Evolutionary conservation across 35 echinoderm and acorn worm species (phyloP).

Genomic region (Heliocidaris erythrogramma): DNA sequence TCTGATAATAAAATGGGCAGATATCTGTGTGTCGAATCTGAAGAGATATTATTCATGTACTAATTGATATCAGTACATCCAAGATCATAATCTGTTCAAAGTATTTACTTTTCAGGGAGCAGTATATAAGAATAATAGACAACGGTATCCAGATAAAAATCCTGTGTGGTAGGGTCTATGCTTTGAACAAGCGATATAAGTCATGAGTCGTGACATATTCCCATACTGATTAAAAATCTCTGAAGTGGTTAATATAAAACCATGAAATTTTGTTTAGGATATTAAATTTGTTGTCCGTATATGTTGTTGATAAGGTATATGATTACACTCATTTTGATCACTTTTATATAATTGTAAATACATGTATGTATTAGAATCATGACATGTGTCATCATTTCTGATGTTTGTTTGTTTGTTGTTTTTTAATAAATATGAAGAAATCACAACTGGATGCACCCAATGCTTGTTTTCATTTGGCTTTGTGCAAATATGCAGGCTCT

Average conservation of each 20-base stretch:
- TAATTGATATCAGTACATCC: background rate
- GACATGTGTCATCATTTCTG: background rate
- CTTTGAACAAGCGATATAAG: background rate
- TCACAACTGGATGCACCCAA: background rate
- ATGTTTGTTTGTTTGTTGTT: too few relatives aligned
- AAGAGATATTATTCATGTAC: background rate
- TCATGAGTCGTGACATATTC: background rate
- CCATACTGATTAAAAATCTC: background rate
- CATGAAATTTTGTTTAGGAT: background rate
- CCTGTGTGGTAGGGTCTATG: background rate
- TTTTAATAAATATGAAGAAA: constrained; percentile 15
- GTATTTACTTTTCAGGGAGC: background rate
- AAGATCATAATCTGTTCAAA: background rate
- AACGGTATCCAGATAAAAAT: background rate
- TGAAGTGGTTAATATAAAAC: too few relatives aligned
- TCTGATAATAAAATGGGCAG: background rate
- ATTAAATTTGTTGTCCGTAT: too few relatives aligned
- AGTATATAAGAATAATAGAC: background rate
- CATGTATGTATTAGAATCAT: background rate
- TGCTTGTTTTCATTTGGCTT: background rate
- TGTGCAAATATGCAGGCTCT: too few relatives aligned
- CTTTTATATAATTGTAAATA: background rate
- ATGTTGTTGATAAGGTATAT: too few relatives aligned
- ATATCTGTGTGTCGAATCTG: background rate
- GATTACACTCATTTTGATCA: background rate